Conservation (phyloP, 2,888 invertebrate species). For the Cataglyphis cursor region DNA sequence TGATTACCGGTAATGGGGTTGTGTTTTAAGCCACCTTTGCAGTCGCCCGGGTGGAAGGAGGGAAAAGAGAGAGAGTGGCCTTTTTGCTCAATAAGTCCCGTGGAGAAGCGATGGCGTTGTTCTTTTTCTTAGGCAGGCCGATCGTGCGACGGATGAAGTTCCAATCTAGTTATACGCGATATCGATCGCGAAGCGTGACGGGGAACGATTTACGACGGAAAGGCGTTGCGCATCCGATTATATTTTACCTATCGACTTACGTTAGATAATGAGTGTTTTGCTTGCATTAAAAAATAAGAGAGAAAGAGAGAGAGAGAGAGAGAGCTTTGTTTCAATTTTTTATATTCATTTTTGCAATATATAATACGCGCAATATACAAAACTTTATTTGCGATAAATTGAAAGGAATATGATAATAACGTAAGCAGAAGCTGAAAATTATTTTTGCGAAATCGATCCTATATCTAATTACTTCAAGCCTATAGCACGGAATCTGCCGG, state of each 20-base stretch:
- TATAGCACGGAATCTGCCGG: slow-evolving; percentile 64
- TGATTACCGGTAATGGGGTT: slow-evolving; percentile 81
- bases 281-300: background rate
- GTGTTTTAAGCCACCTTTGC: slow-evolving; percentile 75
- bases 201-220: slow-evolving; percentile 39
- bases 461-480: slow-evolving; percentile 9
- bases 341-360: background rate
- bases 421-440: slow-evolving; percentile 11
- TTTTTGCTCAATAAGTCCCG: slow-evolving; percentile 19
- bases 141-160: slow-evolving; percentile 42
- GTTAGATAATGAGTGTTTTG: slow-evolving; percentile 29
- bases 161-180: slow-evolving; percentile 55
- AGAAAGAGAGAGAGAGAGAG: background rate
- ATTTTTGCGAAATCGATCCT: background rate
- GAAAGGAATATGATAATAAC: background rate
- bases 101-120: slow-evolving; percentile 11
- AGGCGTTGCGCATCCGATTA: slow-evolving; percentile 9
- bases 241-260: slow-evolving; percentile 2
- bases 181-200: slow-evolving; percentile 49
- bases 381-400: background rate
- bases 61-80: background rate
- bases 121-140: slow-evolving; percentile 26
- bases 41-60: background rate
- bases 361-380: background rate
- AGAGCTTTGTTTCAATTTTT: background rate